Conservation (phyloP, 2,113 vertebrate species). For the Heliornis fulica region DNA sequence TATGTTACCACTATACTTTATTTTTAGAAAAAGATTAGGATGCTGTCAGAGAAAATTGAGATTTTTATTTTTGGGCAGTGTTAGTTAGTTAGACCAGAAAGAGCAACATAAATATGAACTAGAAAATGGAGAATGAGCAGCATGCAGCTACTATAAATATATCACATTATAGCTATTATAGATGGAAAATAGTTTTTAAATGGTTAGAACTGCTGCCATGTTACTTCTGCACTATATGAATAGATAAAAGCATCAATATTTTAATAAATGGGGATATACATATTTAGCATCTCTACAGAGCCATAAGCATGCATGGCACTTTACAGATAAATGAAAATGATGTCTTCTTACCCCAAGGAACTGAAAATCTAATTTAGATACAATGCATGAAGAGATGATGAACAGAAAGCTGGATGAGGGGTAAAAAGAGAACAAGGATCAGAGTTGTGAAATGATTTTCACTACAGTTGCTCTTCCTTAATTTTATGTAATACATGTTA, state of each 20-base stretch:
- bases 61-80: background rate
- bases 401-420: background rate
- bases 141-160: background rate
- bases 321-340: conserved; percentile 45
- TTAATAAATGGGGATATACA: conserved; percentile 16
- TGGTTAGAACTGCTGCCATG: background rate
- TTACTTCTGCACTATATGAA: background rate
- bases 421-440: background rate
- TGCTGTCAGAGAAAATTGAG: background rate
- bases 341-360: conserved; percentile 32
- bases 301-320: background rate
- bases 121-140: background rate
- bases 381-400: background rate
- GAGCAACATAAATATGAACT: background rate
- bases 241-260: conserved; percentile 35
- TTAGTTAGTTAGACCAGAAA: background rate
- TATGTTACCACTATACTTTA: background rate
- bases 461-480: background rate
- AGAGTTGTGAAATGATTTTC: background rate
- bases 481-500: conserved; percentile 20
- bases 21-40: background rate
- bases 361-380: conserved; percentile 44
- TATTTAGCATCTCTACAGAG: conserved; percentile 7
- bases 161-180: background rate
- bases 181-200: background rate